Base-by-base conservation (phyloP, 2,113 vertebrate species). In the Ramphastos sulfuratus region DNA sequence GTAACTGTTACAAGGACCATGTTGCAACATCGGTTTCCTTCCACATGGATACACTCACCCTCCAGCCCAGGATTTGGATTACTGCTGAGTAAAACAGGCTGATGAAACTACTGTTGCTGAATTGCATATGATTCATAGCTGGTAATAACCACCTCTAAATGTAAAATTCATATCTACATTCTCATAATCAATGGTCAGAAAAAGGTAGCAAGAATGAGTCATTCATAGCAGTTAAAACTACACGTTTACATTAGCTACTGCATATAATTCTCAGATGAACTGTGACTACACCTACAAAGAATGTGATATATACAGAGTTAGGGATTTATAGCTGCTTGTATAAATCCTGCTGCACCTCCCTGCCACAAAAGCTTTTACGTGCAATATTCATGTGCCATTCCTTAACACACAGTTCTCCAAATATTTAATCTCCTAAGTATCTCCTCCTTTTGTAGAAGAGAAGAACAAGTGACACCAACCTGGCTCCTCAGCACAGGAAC, bases 141-240 rank as follows among this genome's bases (percentile, higher is more conserved):
- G 65, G 82, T 88, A 96, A 96, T 92, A 96, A 82, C 67, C 56
- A 88, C 61, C 55, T 92, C 66, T 66, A 92, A 94, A 90, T 64
- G 73, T 74, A 95, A 93, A 85, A 82, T 78, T 94, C 60, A 59
- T 69, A 90, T 83, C 75, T 87, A 94, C 66, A 84, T 82, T 87
- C 84, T 93, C 86, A 89, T 81, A 93, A 94, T 85, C 88, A 95
- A 94, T 83, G 84, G 80, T 92, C 94, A 96, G 70, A 84, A 94
- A 91, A 90, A 95, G 87, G 88, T 70, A 94, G 65, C 23, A 95
- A 94, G 69, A 93, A 94, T n/a, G n/a, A 65, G 52, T 77, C 71
- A 83, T 93, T 95, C 84, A 73, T 21, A 64, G 74, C 72, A 89
- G 72, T 77, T 93, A 85, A 93, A 87, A 82, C 50, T 81, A 79